phyloP scores from a whole-genome alignment of 2,797 vertebrate species.

The Morus bassanus region DNA sequence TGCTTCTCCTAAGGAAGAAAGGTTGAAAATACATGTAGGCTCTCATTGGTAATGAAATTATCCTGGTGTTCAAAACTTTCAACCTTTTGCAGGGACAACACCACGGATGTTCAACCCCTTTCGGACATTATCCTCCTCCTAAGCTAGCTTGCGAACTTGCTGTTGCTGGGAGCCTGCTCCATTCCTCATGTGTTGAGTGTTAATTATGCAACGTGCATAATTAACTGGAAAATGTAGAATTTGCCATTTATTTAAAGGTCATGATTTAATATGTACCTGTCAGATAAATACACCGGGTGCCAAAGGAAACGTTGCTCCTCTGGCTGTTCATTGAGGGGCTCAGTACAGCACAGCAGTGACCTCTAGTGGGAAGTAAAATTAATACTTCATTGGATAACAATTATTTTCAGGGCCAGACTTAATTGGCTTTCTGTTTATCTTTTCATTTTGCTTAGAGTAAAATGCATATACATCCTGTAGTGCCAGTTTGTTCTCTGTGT shows the following conservation, averaged over 20 bases:
- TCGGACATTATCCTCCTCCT: background rate
- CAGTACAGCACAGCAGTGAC: constrained; percentile 36
- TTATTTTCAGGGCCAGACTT: background rate
- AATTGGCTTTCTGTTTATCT: background rate
- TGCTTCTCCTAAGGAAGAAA: background rate
- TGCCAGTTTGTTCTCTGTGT: background rate
- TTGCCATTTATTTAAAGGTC: background rate
- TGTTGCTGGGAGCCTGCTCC: background rate
- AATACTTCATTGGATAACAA: background rate
- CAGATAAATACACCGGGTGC: background rate
- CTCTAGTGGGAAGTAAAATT: constrained; percentile 61
- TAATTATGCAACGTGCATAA: background rate
- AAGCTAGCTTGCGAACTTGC: background rate
- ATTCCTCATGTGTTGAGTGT: background rate
- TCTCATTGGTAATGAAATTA: background rate
- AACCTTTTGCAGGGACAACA: background rate
- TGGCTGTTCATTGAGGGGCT: background rate
- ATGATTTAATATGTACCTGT: background rate
- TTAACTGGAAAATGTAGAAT: background rate
- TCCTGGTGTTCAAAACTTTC: background rate
- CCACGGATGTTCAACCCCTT: background rate
- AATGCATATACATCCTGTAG: background rate
- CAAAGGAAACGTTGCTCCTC: background rate
- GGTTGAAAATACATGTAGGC: background rate
- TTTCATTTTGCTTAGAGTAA: background rate